Evolutionary conservation across 2,113 vertebrate species (phyloP).

Genomic region (Psittacara wagleri): DNA sequence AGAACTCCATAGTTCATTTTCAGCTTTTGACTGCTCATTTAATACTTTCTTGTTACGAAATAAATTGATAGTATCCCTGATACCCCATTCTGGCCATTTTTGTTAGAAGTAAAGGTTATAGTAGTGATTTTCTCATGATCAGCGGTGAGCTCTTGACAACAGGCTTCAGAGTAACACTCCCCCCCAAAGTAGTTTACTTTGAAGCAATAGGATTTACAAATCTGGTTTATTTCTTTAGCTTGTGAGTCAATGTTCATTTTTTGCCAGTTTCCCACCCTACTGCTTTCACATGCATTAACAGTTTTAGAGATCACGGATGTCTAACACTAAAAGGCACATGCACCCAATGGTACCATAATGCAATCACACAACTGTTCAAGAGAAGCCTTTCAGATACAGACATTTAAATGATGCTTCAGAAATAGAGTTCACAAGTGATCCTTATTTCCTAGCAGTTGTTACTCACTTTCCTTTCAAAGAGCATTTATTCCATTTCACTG

Average conservation of each 20-base stretch:
- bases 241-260: neutral
- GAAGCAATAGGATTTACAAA: neutral
- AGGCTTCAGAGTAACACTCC: neutral
- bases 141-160: neutral
- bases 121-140: neutral
- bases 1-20: neutral
- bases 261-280: neutral
- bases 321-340: neutral
- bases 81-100: neutral
- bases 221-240: neutral
- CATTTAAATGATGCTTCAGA: neutral
- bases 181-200: neutral
- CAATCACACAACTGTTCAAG: neutral
- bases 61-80: neutral
- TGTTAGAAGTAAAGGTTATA: neutral
- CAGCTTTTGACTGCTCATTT: neutral
- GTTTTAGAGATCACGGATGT: neutral
- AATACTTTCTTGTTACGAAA: neutral
- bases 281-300: fast-evolving
- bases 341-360: neutral
- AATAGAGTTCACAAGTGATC: neutral
- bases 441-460: neutral
- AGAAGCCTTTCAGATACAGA: neutral
- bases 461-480: neutral
- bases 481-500: neutral